Conservation (phyloP, 2,888 invertebrate genomes). For the Acleris literana region DNA sequence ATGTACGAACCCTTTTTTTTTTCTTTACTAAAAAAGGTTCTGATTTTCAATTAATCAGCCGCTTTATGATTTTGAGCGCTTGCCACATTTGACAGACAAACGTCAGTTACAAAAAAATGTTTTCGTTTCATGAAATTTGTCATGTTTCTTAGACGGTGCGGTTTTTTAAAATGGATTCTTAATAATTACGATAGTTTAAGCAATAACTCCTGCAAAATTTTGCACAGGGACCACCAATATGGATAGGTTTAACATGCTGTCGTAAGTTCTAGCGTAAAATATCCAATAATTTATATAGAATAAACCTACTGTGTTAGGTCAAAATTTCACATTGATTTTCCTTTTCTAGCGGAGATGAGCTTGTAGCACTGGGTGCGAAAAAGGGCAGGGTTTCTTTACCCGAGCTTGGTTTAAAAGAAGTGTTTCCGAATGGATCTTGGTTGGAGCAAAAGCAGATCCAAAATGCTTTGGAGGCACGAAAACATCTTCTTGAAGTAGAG, state of each 20-base stretch:
- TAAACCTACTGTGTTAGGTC: neutral
- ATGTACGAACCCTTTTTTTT: no score
- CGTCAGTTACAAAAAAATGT: no score
- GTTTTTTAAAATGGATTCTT: conserved; percentile 9
- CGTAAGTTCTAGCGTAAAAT: conserved; percentile 51
- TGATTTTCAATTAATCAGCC: no score
- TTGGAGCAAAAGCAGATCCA: conserved; percentile 84
- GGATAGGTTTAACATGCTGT: conserved; percentile 51
- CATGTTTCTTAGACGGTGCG: conserved; percentile 2
- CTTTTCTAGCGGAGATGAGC: conserved; percentile 62
- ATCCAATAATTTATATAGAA: neutral
- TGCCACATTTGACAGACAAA: no score
- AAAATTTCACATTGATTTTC: conserved; percentile 21
- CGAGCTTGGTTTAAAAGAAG: conserved; percentile 79
- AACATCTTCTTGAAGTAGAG: conserved; percentile 78
- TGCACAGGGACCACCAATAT: conserved; percentile 37
- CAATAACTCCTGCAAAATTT: neutral
- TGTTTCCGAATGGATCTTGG: conserved; percentile 82
- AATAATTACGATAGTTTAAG: conserved; percentile 3
- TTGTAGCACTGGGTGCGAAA: conserved; percentile 69
- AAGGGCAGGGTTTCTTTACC: conserved; percentile 76
- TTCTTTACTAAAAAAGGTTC: no score
- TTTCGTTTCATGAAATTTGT: neutral
- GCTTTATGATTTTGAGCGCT: no score
- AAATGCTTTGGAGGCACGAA: conserved; percentile 78